Percentiles rank a stretch among this genome's conserved stretches.
Evolutionary conservation across 2,888 invertebrate genomes (phyloP).

Genomic region (Euplexia lucipara): DNA sequence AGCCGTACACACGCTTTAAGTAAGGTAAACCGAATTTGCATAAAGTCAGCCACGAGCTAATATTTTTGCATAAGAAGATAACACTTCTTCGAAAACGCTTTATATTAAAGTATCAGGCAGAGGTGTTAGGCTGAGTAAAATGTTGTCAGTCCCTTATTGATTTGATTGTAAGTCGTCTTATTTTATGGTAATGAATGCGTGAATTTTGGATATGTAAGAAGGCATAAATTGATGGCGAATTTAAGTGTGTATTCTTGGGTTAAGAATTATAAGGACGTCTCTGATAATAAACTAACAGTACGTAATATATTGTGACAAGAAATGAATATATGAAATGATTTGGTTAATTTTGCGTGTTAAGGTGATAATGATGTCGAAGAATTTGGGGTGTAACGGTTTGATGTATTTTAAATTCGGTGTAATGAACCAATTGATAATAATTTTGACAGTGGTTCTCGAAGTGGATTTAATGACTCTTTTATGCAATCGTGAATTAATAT

Average conservation of each 20-base stretch:
- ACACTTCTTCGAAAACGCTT: constrained; percentile 82
- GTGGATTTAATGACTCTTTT: constrained; percentile 6
- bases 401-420: constrained; percentile 53
- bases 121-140: constrained; percentile 70
- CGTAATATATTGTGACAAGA: constrained; percentile 55
- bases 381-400: constrained; percentile 44
- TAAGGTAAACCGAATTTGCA: constrained; percentile 85
- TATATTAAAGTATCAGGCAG: constrained; percentile 72
- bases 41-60: constrained; percentile 89
- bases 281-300: constrained; percentile 60
- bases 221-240: constrained; percentile 57
- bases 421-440: constrained; percentile 36
- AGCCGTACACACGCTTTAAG: constrained; percentile 81
- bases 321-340: constrained; percentile 53
- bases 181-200: constrained; percentile 74
- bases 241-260: constrained; percentile 52
- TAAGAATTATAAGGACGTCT: constrained; percentile 51
- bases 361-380: constrained; percentile 44
- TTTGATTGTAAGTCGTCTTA: constrained; percentile 68
- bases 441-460: constrained; percentile 11
- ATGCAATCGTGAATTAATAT: constrained; percentile 29
- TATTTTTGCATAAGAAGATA: constrained; percentile 89
- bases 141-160: constrained; percentile 70
- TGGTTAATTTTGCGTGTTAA: constrained; percentile 51
- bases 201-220: constrained; percentile 60